phyloP scores from a whole-genome alignment of 2,113 vertebrate genomes.

The Salvelinus namaycush region DNA sequence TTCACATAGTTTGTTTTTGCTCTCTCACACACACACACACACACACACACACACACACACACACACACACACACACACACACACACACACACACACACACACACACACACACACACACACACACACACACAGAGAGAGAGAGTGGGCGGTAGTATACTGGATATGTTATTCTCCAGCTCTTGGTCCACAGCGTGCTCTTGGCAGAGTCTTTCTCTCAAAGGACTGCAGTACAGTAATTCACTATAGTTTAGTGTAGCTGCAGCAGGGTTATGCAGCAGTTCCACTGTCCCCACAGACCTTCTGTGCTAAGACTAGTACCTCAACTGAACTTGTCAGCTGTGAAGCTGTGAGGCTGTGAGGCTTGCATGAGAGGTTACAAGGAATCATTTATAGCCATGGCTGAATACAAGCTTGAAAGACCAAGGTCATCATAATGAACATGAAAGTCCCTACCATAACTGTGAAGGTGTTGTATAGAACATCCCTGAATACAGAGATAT shows the following conservation, averaged over 20 bases:
- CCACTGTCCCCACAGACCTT: not conserved
- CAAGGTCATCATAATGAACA: not conserved
- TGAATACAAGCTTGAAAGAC: not conserved
- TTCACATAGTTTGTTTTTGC: no score
- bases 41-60: no score
- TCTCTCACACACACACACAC: no score
- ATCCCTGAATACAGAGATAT: not conserved
- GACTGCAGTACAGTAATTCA: no score
- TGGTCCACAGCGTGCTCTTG: no score
- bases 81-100: no score
- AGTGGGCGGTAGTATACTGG: no score
- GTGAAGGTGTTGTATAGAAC: not conserved
- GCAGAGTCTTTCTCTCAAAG: no score
- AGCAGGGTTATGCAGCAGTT: not conserved
- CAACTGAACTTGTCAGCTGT: not conserved
- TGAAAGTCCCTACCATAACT: not conserved
- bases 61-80: no score
- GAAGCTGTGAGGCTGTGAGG: not conserved
- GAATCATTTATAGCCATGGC: conserved; percentile 3
- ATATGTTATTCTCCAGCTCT: no score
- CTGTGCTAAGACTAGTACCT: not conserved
- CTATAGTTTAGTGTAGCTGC: not conserved
- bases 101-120: no score
- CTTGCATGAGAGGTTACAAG: not conserved
- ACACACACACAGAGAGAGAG: no score